Percentiles rank a stretch among this genome's conserved stretches.
These are phyloP conservation scores for cattle (Bos taurus) DNA, from an alignment of 2,113 vertebrate genomes.

Conservation along the genomic window DNA sequence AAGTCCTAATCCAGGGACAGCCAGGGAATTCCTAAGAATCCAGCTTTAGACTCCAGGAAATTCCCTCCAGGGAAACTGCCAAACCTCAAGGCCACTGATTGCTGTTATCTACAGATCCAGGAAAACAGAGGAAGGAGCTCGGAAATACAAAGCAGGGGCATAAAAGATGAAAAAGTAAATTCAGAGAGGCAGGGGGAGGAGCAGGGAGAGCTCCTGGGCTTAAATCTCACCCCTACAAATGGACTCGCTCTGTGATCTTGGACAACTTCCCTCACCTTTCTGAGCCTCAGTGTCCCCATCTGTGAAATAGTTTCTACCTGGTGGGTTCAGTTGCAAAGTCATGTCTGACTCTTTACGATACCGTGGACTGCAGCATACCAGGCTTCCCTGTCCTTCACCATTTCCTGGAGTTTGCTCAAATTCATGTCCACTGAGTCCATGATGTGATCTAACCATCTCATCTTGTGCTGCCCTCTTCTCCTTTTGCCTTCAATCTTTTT, in stretches of 20 bases:
- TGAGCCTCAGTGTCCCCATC: not conserved
- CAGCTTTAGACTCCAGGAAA: not conserved
- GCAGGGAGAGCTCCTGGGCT: not conserved
- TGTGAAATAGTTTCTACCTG: not conserved
- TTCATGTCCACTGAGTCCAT: not conserved
- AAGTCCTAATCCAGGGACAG: not conserved
- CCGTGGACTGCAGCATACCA: not conserved
- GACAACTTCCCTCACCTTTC: not conserved
- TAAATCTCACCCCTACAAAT: not conserved
- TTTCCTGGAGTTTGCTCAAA: not conserved
- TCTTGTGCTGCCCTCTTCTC: not conserved
- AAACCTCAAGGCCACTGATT: not conserved
- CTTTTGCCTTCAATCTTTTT: not conserved
- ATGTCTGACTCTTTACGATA: not conserved
- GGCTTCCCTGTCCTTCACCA: not conserved
- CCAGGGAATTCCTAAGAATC: not conserved
- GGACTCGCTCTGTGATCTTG: not conserved
- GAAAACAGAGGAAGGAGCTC: not conserved
- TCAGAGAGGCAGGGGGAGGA: not conserved
- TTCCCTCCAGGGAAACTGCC: not conserved
- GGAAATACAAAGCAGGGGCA: not conserved
- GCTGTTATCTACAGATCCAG: not conserved
- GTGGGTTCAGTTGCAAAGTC: not conserved
- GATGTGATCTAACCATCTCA: not conserved
- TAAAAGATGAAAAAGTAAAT: not conserved